phyloP scores from a whole-genome alignment of 2,888 invertebrate species.

The Pandemis heparana region DNA sequence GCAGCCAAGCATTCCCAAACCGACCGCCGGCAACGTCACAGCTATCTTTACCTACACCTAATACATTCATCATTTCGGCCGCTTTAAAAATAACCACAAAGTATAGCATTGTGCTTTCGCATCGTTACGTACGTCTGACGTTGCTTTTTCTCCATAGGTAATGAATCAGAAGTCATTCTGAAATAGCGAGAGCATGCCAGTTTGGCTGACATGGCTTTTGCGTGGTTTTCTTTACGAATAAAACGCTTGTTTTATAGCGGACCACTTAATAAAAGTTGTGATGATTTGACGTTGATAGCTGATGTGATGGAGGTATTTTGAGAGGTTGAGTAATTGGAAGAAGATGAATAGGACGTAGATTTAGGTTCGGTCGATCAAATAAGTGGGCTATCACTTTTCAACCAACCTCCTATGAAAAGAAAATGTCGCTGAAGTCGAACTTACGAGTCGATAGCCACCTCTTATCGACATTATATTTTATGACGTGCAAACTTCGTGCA shows the following conservation, averaged over 20 bases:
- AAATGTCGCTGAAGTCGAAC: no score
- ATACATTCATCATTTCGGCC: conserved; percentile 29
- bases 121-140: conserved; percentile 51
- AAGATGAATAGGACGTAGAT: neutral
- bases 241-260: neutral
- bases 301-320: conserved; percentile 1
- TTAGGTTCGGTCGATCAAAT: no score
- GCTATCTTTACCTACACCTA: conserved; percentile 22
- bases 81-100: conserved; percentile 34
- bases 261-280: conserved; percentile 23
- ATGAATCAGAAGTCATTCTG: conserved; percentile 60
- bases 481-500: no score
- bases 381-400: no score
- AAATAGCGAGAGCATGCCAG: conserved; percentile 60
- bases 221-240: conserved; percentile 50
- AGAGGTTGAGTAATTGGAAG: conserved; percentile 10
- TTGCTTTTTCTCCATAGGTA: conserved; percentile 49
- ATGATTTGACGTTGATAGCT: conserved; percentile 1
- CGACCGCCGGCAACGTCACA: conserved; percentile 22
- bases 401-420: no score
- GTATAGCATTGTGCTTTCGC: conserved; percentile 42
- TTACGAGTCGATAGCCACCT: no score
- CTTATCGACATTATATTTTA: no score
- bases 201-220: conserved; percentile 52
- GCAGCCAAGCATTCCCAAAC: conserved; percentile 2